phyloP scores from a whole-genome alignment of 1,140 invertebrate genomes.

The Branchinecta lindahli region DNA sequence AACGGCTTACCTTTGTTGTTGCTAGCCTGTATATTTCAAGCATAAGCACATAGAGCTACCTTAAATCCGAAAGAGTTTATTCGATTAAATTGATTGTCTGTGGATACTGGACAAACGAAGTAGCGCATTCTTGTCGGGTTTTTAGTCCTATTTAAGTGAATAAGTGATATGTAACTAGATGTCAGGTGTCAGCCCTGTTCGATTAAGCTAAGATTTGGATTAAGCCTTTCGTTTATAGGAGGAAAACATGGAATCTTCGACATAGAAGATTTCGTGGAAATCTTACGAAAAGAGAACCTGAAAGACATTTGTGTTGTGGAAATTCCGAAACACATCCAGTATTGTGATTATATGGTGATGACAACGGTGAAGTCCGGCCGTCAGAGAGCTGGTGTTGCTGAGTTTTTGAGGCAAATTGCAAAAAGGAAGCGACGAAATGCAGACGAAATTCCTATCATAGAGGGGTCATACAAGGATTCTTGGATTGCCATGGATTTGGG shows the following conservation, averaged over 20 bases:
- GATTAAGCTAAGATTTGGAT: too few species aligned
- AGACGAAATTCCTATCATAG: constrained; percentile 54
- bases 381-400: constrained; percentile 56
- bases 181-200: too few species aligned
- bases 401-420: constrained; percentile 58
- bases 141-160: too few species aligned
- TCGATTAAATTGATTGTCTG: too few species aligned
- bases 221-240: constrained; percentile 38
- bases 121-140: too few species aligned
- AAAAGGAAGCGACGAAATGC: constrained; percentile 47
- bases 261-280: constrained; percentile 61
- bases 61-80: too few species aligned
- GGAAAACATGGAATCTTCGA: constrained; percentile 66
- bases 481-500: constrained; percentile 85
- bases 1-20: too few species aligned
- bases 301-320: constrained; percentile 61
- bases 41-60: too few species aligned
- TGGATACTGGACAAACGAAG: too few species aligned
- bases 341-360: constrained; percentile 66
- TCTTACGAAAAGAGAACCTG: constrained; percentile 58
- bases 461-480: constrained; percentile 53
- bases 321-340: constrained; percentile 54
- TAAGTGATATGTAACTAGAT: too few species aligned
- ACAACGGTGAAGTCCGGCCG: constrained; percentile 47
- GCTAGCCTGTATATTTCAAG: too few species aligned